These are phyloP conservation scores for Trichacis sp. DNA, from an alignment of 2,888 invertebrate genomes.

Conservation along the genomic window DNA sequence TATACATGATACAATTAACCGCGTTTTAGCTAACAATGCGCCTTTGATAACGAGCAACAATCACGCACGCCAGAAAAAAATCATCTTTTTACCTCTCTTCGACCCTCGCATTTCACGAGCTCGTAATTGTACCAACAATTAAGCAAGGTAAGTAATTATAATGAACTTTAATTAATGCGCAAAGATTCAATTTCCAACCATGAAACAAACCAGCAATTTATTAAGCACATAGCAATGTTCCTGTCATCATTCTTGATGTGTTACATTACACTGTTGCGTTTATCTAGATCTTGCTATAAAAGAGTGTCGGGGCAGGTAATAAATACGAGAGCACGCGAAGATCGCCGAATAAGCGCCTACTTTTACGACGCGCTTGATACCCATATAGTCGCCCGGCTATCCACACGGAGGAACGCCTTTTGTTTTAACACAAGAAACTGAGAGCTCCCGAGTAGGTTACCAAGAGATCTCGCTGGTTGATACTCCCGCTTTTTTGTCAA, in stretches of 20 bases:
- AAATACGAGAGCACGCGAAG: slow-evolving; percentile 33
- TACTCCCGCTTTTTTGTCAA: slow-evolving; percentile 64
- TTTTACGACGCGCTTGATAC: slow-evolving; percentile 20
- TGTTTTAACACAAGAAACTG: slow-evolving; percentile 52
- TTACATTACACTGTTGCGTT: neutral
- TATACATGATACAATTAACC: no score
- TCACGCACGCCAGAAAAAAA: no score
- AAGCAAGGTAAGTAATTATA: neutral
- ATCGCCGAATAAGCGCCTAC: slow-evolving; percentile 38
- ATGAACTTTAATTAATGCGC: neutral
- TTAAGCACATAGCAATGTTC: neutral
- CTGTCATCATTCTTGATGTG: slow-evolving; percentile 1
- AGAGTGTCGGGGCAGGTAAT: slow-evolving; percentile 19
- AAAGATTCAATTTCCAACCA: neutral
- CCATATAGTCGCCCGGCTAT: slow-evolving; percentile 37
- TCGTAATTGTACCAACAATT: neutral
- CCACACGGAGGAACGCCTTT: slow-evolving; percentile 49
- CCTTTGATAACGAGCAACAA: no score
- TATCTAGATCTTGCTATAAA: slow-evolving; percentile 23
- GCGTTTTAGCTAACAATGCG: no score
- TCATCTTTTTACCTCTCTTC: neutral
- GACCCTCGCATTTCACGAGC: neutral
- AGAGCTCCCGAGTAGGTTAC: slow-evolving; percentile 52
- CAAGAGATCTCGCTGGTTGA: slow-evolving; percentile 59
- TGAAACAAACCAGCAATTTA: neutral